phyloP scores from a whole-genome alignment of 2,888 invertebrate species.

The Eupithecia tripunctaria region DNA sequence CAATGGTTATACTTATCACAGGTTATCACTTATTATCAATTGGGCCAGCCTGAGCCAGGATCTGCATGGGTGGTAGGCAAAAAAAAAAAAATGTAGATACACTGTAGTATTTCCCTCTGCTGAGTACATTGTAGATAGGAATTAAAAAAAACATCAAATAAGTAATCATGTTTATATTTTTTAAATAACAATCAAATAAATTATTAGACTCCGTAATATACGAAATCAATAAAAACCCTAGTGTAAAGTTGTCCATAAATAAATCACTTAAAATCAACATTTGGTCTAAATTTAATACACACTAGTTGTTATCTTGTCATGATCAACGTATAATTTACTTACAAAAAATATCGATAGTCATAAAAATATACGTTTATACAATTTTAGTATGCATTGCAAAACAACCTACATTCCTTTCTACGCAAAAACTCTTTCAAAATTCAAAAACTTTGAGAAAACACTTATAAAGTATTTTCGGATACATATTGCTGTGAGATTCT shows the following conservation, averaged over 20 bases:
- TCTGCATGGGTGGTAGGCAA: too few species aligned
- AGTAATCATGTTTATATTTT: conserved; percentile 55
- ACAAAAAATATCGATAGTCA: conserved; percentile 52
- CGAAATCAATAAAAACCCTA: conserved; percentile 58
- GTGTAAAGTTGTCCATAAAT: conserved; percentile 41
- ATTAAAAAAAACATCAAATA: conserved; percentile 6
- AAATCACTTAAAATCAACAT: conserved; percentile 64
- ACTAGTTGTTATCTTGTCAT: conserved; percentile 70
- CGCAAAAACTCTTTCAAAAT: conserved; percentile 2
- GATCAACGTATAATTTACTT: conserved; percentile 56
- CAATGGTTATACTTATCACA: neutral
- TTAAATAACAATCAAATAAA: conserved; percentile 73
- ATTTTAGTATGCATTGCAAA: conserved; percentile 17
- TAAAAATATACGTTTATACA: conserved; percentile 29
- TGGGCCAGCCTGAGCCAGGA: too few species aligned
- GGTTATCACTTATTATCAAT: neutral
- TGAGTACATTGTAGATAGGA: neutral
- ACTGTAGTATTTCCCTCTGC: too few species aligned
- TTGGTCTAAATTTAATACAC: conserved; percentile 58
- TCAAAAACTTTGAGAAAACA: conserved; percentile 2
- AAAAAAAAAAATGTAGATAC: too few species aligned
- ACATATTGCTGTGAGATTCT: neutral
- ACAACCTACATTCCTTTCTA: conserved; percentile 10
- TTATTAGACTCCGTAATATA: conserved; percentile 77
- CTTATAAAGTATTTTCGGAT: neutral